Percentiles rank a stretch among this genome's conserved stretches.
phyloP scores from a whole-genome alignment of 2,888 invertebrate species.

The Ornithoptera priamus region DNA sequence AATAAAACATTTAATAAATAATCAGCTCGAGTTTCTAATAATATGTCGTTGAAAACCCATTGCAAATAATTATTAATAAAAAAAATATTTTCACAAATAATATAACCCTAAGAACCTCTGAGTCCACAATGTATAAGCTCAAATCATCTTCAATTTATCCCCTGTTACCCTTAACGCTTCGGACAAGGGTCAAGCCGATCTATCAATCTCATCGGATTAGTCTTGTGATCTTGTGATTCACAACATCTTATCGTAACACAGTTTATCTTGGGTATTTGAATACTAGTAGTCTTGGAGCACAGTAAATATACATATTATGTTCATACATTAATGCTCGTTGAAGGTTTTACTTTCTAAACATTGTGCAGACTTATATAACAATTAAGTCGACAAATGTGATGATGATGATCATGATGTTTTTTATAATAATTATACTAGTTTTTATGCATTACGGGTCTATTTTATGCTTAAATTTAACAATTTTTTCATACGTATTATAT shows the following conservation, averaged over 20 bases:
- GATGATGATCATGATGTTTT: too few relatives aligned
- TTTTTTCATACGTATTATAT: too few relatives aligned
- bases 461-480: too few relatives aligned
- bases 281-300: background rate
- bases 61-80: background rate
- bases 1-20: too few relatives aligned
- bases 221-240: constrained; percentile 18
- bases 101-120: background rate
- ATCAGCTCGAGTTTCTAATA: too few relatives aligned
- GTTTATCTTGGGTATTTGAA: constrained; percentile 10
- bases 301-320: background rate
- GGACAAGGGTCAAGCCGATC: constrained; percentile 20
- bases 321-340: background rate
- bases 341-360: background rate
- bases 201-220: constrained; percentile 25
- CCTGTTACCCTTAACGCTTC: constrained; percentile 9
- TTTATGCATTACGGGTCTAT: too few relatives aligned
- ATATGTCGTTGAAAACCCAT: background rate
- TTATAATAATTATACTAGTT: too few relatives aligned
- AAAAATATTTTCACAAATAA: background rate
- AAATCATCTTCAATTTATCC: constrained; percentile 19
- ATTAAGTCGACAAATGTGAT: background rate
- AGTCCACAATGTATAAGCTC: constrained; percentile 5
- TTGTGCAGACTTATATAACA: background rate
- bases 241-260: constrained; percentile 18